These are phyloP conservation scores for Pyrocoelia pectoralis DNA, from an alignment of 2,888 invertebrate species.

Conservation along the genomic window DNA sequence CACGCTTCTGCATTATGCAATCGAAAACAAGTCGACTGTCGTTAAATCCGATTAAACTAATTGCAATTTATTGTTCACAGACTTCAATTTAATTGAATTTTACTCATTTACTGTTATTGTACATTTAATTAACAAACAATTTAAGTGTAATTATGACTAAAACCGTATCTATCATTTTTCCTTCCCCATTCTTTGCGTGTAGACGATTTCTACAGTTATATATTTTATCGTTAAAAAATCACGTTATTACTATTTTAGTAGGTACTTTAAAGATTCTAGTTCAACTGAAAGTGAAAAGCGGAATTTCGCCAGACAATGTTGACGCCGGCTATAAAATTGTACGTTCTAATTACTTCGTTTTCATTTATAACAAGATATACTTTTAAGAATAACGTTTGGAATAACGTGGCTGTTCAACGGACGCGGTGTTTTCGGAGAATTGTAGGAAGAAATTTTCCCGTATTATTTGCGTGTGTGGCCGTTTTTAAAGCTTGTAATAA, in stretches of 20 bases:
- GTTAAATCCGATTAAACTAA: slow-evolving; percentile 51
- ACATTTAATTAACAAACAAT: slow-evolving; percentile 40
- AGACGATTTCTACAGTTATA: too few relatives aligned
- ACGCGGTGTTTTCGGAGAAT: too few relatives aligned
- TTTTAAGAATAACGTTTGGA: background rate
- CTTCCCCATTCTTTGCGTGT: background rate
- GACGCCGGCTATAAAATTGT: slow-evolving; percentile 26
- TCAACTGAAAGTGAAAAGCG: slow-evolving; percentile 21
- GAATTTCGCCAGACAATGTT: slow-evolving; percentile 27
- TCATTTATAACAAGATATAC: slow-evolving; percentile 19
- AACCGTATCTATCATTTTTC: slow-evolving; percentile 3
- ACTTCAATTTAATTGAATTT: slow-evolving; percentile 55
- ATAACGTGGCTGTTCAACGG: too few relatives aligned
- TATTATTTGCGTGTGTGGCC: slow-evolving; percentile 28
- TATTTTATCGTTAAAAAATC: too few relatives aligned
- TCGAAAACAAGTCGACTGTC: slow-evolving; percentile 46
- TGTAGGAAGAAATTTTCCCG: background rate
- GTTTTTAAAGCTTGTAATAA: slow-evolving; percentile 25
- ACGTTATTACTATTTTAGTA: too few relatives aligned
- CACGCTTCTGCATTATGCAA: slow-evolving; percentile 49
- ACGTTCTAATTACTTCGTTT: slow-evolving; percentile 27
- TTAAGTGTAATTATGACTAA: background rate
- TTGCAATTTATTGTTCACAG: slow-evolving; percentile 54
- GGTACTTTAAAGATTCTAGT: slow-evolving; percentile 2
- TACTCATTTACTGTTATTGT: slow-evolving; percentile 49